Base-by-base conservation (phyloP, 2,113 vertebrate genomes). In the Lophochroa leadbeateri region DNA sequence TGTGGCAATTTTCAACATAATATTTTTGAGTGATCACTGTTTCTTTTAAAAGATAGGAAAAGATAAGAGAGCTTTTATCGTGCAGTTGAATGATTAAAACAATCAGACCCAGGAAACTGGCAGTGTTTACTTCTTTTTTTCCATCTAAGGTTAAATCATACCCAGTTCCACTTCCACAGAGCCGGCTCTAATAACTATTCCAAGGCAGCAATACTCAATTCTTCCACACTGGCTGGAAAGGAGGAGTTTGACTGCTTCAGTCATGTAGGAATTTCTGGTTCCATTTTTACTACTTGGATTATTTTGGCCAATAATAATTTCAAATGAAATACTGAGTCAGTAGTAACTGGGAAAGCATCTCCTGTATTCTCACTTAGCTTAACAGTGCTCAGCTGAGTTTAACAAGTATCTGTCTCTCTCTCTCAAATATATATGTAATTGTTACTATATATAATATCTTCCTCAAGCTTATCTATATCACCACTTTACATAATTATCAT, bases 401-500 rank as follows among this genome's bases (percentile, higher is more conserved):
- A 85, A 82, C 70, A 85, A 75, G 31, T 75, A 12, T 49, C 52
- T 69, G 12, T 64, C 58, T 49, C 21, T 52, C 21, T 83, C 18
- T 44, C n/a, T 65, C 20, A 60, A 41, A 58, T n/a, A 67, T 33
- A 24, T 43, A 33, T 50, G 1, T 82, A 60, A 33, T 25, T 90
- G 31, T 64, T 83, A 44, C 55, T 74, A 89, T 90, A 74, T 74
- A 84, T 70, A 93, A 65, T 28, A 75, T 20, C 82, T 93, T 94
- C 57, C 85, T 78, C 43, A 41, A 82, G 70, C 21, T 87, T 91
- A 93, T 95, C 84, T 83, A 67, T 70, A 78, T 77, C 67, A 60
- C 19, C 53, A 91, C 49, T 89, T 94, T 74, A 50, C 47, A 68
- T 96, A 96, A 95, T 79, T 85, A 63, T 82, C 72, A 76, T 90